These are phyloP conservation scores for Hycleus phaleratus DNA, from an alignment of 1,140 invertebrate genomes.

Conservation along the genomic window DNA sequence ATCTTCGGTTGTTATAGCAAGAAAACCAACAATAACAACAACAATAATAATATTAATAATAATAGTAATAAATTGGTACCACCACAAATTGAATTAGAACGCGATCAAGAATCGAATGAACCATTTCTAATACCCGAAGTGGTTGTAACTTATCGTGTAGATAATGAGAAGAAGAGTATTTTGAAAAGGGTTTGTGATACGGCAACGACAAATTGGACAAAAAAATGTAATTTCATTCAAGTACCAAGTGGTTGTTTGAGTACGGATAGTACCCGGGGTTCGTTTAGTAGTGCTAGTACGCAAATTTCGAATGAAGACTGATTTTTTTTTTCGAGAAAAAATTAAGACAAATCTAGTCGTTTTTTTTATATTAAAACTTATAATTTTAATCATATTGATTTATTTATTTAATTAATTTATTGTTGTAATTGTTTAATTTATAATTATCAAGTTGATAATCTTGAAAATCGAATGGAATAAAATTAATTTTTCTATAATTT, in stretches of 20 bases:
- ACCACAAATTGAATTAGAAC: too few relatives aligned
- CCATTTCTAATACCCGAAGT: constrained; percentile 31
- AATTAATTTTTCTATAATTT: too few relatives aligned
- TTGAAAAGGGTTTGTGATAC: constrained; percentile 31
- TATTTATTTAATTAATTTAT: too few relatives aligned
- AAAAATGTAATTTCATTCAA: constrained; percentile 38
- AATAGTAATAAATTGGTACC: too few relatives aligned
- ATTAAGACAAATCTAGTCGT: too few relatives aligned
- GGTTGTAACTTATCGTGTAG: constrained; percentile 32
- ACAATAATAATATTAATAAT: too few relatives aligned
- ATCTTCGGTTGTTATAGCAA: constrained; percentile 47
- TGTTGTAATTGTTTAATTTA: too few relatives aligned
- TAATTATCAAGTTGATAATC: too few relatives aligned
- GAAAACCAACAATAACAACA: constrained; percentile 13
- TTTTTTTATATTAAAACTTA: too few relatives aligned
- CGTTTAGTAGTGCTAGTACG: constrained; percentile 37
- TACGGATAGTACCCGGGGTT: constrained; percentile 29
- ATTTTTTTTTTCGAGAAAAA: not conserved
- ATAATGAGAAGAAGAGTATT: constrained; percentile 34
- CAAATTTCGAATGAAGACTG: constrained; percentile 38
- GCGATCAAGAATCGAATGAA: not conserved
- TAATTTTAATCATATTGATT: too few relatives aligned
- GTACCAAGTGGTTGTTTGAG: constrained; percentile 35
- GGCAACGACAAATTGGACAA: constrained; percentile 31
- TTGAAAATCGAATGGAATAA: too few relatives aligned